Base-by-base conservation (phyloP, 2,113 vertebrate species). In the Triplophysa tibetana region DNA sequence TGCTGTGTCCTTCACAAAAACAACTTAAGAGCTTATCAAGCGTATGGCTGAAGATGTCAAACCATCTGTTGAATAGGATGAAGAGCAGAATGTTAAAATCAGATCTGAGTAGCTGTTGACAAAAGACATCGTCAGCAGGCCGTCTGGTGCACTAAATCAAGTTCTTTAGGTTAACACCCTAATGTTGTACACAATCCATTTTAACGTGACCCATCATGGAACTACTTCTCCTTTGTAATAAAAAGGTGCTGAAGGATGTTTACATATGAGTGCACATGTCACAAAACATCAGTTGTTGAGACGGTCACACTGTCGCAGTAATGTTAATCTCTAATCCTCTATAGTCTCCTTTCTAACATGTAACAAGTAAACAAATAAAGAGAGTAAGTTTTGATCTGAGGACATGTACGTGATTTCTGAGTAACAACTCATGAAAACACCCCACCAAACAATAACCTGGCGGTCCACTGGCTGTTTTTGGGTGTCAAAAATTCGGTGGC, bases 301-400 rank as follows among this genome's bases (percentile, higher is more conserved):
- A 58, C 0, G 12, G 65, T 70, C 69, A 76, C 14, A 33, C 67
- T 75, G 41, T 43, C 52, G 70, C 9, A 6, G 58, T 75, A 81
- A 82, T 81, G 82, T 81, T 83, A 80, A 83, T 83, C 75, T 73
- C 1, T 85, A 85, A 85, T 82, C 78, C 48, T 29, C 29, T 54
- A 33, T 73, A 70, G 50, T 29, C 26, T 13, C 19, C 38, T 70
- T 67, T 64, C 29, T 17, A 63, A 68, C 77, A 29, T 52, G 41
- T 74, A 81, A 82, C 45, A 29, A 23, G 76, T 83, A 65, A 82
- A 70, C 81, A 79, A 65, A 82, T 29, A 83, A 82, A 81, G 72
- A 74, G 23, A 79, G 7, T 2, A 29, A 10, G 38, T 63, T 63
- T 48, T 16, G 48, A 17, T 4, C 3, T 23, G 0, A 7, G 41